phyloP scores from a whole-genome alignment of 2,113 vertebrate genomes.

The Agapornis roseicollis region DNA sequence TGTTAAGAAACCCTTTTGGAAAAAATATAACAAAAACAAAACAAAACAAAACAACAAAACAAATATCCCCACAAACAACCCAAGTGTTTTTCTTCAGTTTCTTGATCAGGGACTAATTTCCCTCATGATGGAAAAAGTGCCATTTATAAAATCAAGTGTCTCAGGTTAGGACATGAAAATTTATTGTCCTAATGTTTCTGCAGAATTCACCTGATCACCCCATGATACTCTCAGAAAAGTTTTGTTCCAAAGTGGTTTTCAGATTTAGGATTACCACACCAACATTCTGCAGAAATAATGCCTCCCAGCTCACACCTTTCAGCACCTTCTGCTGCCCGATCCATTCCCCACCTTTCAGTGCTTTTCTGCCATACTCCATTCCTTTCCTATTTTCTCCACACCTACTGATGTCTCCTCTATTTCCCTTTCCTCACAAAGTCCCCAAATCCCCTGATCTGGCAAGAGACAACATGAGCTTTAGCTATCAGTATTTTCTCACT shows the following conservation, averaged over 20 bases:
- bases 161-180: background rate
- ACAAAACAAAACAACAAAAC: background rate
- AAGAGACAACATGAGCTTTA: background rate
- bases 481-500: background rate
- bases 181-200: background rate
- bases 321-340: background rate
- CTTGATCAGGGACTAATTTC: background rate
- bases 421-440: background rate
- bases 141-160: background rate
- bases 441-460: accelerated
- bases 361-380: background rate
- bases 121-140: background rate
- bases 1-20: background rate
- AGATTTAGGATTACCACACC: background rate
- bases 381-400: background rate
- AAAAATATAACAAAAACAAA: background rate
- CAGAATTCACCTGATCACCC: background rate
- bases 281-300: background rate
- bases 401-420: background rate
- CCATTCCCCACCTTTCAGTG: background rate
- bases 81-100: background rate
- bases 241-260: background rate
- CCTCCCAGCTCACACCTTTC: background rate
- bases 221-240: background rate
- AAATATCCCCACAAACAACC: background rate